phyloP scores from a whole-genome alignment of 2,888 invertebrate species.

The Drosophila affinis region DNA sequence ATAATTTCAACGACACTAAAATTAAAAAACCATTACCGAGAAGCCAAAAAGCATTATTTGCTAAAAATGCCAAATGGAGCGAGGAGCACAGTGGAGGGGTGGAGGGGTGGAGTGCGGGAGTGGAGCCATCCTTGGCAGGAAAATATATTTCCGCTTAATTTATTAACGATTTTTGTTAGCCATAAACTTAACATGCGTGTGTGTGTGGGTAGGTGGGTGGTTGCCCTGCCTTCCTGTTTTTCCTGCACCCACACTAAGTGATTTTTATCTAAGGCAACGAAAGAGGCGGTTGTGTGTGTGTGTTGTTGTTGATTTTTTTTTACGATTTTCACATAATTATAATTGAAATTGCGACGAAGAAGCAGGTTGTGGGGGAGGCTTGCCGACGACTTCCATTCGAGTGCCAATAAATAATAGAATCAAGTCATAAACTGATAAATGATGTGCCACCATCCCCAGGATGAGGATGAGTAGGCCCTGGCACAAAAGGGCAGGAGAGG shows the following conservation, averaged over 20 bases:
- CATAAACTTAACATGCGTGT: conserved; percentile 66
- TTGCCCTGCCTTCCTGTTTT: background rate
- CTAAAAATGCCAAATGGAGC: conserved; percentile 69
- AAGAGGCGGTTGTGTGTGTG: conserved; percentile 9
- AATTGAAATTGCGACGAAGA: conserved; percentile 80
- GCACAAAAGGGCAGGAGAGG: background rate
- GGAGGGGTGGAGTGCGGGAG: background rate
- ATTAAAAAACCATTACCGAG: conserved; percentile 81
- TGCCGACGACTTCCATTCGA: conserved; percentile 51
- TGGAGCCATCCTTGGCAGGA: conserved; percentile 35
- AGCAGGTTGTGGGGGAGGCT: conserved; percentile 20
- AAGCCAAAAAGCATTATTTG: conserved; percentile 52
- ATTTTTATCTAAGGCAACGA: conserved; percentile 64
- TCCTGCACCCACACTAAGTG: conserved; percentile 64
- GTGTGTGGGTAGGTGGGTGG: conserved; percentile 16
- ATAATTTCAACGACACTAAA: conserved; percentile 74
- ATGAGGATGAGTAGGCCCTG: conserved; percentile 18
- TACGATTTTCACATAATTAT: conserved; percentile 81
- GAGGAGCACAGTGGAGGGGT: conserved; percentile 15
- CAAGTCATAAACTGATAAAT: conserved; percentile 81
- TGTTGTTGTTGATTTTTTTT: conserved; percentile 49
- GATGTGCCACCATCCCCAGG: conserved; percentile 55
- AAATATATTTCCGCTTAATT: conserved; percentile 81
- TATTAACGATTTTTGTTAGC: conserved; percentile 80
- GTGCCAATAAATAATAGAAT: conserved; percentile 81